phyloP scores from a whole-genome alignment of 2,113 vertebrate species.

The Scopus umbretta region DNA sequence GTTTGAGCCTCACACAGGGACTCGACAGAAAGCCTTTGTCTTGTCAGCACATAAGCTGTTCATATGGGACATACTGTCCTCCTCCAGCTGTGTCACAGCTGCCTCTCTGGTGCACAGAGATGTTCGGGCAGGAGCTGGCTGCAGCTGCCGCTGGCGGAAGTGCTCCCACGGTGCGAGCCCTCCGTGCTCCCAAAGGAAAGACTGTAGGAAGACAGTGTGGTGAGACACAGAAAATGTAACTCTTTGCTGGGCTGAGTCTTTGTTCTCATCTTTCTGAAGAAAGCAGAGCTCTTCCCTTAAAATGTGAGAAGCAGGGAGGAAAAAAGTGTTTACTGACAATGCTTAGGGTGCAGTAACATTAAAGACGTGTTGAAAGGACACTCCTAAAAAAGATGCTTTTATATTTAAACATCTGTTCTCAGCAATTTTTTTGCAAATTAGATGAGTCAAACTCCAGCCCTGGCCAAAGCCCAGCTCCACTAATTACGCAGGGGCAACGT shows the following conservation, averaged over 20 bases:
- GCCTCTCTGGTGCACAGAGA: rapidly evolving
- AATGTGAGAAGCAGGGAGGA: not conserved
- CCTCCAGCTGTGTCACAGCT: constrained; percentile 3
- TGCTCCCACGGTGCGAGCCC: rapidly evolving
- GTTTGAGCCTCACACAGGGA: not conserved
- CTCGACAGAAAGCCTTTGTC: not conserved
- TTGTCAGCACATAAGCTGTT: not conserved
- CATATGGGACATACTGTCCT: rapidly evolving
- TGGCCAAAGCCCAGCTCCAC: not conserved
- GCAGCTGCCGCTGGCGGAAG: not conserved
- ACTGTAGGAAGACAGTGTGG: rapidly evolving
- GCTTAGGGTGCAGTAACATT: not conserved
- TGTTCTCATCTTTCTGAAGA: not conserved
- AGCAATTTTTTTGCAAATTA: not conserved
- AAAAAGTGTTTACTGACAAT: not conserved
- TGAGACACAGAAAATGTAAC: not conserved
- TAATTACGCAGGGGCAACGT: not conserved
- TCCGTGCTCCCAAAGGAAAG: rapidly evolving
- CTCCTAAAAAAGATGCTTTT: not conserved
- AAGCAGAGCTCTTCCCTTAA: not conserved
- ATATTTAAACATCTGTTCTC: constrained; percentile 20
- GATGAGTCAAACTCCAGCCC: constrained; percentile 2
- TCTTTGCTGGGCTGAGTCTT: not conserved
- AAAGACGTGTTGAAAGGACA: not conserved
- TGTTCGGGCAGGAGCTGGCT: rapidly evolving